These are phyloP conservation scores for Apodemia duryi DNA, from an alignment of 2,888 invertebrate genomes.

Conservation along the genomic window DNA sequence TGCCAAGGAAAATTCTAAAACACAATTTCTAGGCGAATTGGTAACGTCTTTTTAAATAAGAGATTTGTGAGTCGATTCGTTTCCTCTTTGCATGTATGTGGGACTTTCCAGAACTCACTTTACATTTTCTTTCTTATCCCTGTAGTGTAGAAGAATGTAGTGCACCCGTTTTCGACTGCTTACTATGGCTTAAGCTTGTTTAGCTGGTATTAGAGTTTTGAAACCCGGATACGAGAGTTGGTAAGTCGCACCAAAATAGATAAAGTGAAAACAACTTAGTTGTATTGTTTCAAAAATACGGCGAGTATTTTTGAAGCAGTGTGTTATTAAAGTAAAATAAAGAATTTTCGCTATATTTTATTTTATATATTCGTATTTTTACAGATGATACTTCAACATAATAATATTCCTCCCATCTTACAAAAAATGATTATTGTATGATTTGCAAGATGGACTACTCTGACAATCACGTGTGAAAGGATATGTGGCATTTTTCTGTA, in stretches of 20 bases:
- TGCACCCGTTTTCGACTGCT: conserved; percentile 59
- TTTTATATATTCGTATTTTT: too few relatives aligned
- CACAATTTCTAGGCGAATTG: conserved; percentile 62
- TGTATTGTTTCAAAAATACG: conserved; percentile 1
- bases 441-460: too few relatives aligned
- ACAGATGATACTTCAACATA: too few relatives aligned
- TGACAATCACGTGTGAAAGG: too few relatives aligned
- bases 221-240: conserved; percentile 51
- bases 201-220: conserved; percentile 58
- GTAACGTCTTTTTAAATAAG: conserved; percentile 70
- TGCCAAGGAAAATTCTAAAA: conserved; percentile 60
- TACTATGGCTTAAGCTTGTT: conserved; percentile 69
- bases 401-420: too few relatives aligned
- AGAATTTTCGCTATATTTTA: too few relatives aligned
- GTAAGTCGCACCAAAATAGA: conserved; percentile 37
- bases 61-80: conserved; percentile 52
- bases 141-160: conserved; percentile 41
- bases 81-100: conserved; percentile 53
- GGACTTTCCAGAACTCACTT: conserved; percentile 41
- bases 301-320: too few relatives aligned
- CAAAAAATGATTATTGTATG: too few relatives aligned
- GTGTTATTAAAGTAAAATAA: too few relatives aligned
- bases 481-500: too few relatives aligned
- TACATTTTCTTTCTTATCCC: conserved; percentile 49
- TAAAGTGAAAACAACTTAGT: conserved; percentile 25